Conservation (phyloP, 2,797 vertebrate species). For the Esox lucius region DNA sequence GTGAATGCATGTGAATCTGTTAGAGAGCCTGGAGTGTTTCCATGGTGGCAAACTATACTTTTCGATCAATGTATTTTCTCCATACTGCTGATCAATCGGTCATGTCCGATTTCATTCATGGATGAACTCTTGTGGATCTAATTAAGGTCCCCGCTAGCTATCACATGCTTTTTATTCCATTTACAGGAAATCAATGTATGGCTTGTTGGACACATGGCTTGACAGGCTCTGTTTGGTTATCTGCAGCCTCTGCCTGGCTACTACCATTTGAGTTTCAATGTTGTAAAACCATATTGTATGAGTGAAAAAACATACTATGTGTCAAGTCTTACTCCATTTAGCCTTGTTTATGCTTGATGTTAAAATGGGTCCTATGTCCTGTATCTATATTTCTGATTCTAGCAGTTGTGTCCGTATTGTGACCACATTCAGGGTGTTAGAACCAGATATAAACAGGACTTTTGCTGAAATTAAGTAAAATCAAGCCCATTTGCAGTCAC, state of each 20-base stretch:
- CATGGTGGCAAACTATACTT: neutral
- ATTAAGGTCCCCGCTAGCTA: constrained; percentile 55
- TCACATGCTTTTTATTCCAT: constrained; percentile 50
- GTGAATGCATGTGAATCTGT: neutral
- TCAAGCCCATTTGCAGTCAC: neutral
- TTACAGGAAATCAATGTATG: constrained; percentile 63
- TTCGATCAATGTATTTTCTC: constrained; percentile 33
- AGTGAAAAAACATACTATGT: neutral
- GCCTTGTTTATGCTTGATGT: too few species aligned
- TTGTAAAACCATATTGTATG: neutral
- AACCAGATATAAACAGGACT: too few species aligned
- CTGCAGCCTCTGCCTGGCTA: neutral
- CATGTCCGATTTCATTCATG: constrained; percentile 82
- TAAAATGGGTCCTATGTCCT: too few species aligned
- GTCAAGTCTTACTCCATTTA: neutral
- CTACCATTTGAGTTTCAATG: neutral
- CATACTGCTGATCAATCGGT: constrained; percentile 70
- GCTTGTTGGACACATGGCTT: constrained; percentile 9
- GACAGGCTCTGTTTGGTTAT: neutral
- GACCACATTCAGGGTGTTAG: too few species aligned
- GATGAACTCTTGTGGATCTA: constrained; percentile 55
- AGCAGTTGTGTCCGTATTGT: too few species aligned
- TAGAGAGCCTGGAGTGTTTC: neutral
- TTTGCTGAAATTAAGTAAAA: neutral
- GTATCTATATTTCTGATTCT: too few species aligned